Evolutionary conservation across 2,797 vertebrate species (phyloP).

Genomic region (Aeoliscus strigatus): DNA sequence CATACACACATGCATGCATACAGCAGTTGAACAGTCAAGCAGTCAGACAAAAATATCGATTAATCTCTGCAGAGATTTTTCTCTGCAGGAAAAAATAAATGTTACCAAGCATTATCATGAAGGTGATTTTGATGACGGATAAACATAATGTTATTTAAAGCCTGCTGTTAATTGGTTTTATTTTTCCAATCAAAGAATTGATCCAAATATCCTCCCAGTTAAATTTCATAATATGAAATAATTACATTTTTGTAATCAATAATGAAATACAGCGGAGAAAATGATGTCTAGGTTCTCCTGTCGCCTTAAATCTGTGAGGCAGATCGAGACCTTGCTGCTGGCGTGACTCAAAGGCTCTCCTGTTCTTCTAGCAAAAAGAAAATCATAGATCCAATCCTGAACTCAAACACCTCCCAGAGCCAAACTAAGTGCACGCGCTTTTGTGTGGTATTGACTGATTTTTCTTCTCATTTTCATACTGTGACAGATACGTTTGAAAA

Average conservation of each 20-base stretch:
- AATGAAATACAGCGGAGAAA: not conserved
- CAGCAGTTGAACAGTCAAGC: conserved; percentile 38
- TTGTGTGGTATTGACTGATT: conserved; percentile 28
- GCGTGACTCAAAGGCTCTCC: conserved; percentile 50
- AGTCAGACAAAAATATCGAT: conserved; percentile 29
- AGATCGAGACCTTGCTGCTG: conserved; percentile 44
- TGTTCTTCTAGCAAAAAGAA: conserved; percentile 55
- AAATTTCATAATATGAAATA: not conserved
- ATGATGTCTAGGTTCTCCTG: conserved; percentile 22
- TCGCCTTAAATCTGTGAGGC: conserved; percentile 56
- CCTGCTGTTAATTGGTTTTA: not conserved
- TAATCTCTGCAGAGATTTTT: conserved; percentile 8
- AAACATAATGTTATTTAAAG: conserved; percentile 8
- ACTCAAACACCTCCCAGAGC: conserved; percentile 37
- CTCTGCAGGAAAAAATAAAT: no score
- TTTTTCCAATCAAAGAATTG: not conserved
- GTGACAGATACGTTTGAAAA: conserved; percentile 29
- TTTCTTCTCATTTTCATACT: conserved; percentile 26
- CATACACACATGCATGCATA: conserved; percentile 1
- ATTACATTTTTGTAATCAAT: not conserved
- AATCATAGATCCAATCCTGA: conserved; percentile 58
- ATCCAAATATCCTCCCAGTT: not conserved
- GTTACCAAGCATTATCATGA: conserved; percentile 3
- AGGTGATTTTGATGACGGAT: conserved; percentile 20
- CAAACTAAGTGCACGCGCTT: conserved; percentile 13